These are phyloP conservation scores for Lasioglossum oenotherae DNA, from an alignment of 2,888 invertebrate species.

Conservation along the genomic window DNA sequence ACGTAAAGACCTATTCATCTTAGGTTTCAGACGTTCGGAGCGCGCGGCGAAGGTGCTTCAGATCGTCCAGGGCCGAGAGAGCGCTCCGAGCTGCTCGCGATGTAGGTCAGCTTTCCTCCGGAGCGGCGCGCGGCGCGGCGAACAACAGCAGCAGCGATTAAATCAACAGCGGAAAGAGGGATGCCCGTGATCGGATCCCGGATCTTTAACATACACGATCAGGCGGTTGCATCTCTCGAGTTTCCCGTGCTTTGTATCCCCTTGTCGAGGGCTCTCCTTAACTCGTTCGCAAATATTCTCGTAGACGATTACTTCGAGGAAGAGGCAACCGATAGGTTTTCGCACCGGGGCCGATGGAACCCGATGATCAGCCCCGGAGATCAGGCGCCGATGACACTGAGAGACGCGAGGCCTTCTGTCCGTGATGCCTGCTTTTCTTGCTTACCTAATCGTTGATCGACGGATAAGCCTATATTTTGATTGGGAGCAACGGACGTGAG, in stretches of 20 bases:
- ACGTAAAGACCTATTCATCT: slow-evolving; percentile 10
- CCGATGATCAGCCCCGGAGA: background rate
- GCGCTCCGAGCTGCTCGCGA: slow-evolving; percentile 18
- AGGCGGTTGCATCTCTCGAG: background rate
- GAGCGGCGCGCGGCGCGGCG: background rate
- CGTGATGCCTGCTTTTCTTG: background rate
- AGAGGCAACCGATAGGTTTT: slow-evolving; percentile 8
- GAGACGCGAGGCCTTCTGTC: background rate
- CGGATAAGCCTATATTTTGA: background rate
- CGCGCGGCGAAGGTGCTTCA: background rate
- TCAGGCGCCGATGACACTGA: slow-evolving; percentile 30
- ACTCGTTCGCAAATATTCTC: slow-evolving; percentile 22
- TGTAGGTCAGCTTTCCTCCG: slow-evolving; percentile 27
- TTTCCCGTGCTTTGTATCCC: slow-evolving; percentile 19
- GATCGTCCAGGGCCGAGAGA: background rate
- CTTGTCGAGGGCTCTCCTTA: background rate
- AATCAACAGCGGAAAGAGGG: slow-evolving; percentile 22
- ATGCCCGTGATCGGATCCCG: slow-evolving; percentile 14
- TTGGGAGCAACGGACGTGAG: background rate
- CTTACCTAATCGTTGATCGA: background rate
- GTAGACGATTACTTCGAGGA: slow-evolving; percentile 15
- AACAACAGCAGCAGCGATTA: slow-evolving; percentile 28
- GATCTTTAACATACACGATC: slow-evolving; percentile 15
- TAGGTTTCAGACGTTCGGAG: background rate
- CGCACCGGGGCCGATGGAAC: background rate